phyloP scores from a whole-genome alignment of 2,888 invertebrate genomes.

The Cecidostiba fungosa region DNA sequence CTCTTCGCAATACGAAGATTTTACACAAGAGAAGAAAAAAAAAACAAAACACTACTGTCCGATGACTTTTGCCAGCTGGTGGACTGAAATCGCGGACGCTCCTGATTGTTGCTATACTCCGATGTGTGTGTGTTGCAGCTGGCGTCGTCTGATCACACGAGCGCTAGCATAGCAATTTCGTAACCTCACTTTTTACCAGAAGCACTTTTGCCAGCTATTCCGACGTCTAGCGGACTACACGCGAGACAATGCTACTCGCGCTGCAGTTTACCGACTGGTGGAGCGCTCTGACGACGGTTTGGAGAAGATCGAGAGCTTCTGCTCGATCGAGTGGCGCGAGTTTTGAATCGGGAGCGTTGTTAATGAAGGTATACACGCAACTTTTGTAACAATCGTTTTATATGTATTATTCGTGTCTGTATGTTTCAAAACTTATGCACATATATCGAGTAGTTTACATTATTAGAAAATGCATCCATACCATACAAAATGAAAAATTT shows the following conservation, averaged over 20 bases:
- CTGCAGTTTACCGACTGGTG: not conserved
- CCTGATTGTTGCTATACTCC: constrained; percentile 20
- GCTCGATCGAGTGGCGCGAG: not conserved
- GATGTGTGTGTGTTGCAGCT: constrained; percentile 10
- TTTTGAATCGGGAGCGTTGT: not conserved
- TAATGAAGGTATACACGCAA: not conserved
- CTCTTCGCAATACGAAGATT: not conserved
- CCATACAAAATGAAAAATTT: constrained; percentile 24
- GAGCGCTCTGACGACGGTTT: not conserved
- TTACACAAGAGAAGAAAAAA: not conserved
- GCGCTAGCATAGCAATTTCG: constrained; percentile 33
- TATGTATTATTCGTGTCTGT: constrained; percentile 12
- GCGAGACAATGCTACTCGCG: not conserved
- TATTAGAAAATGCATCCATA: constrained; percentile 49
- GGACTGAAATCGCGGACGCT: not conserved
- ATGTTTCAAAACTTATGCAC: not conserved
- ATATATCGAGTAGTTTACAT: constrained; percentile 21
- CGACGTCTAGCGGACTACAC: constrained; percentile 48
- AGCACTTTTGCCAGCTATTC: not conserved
- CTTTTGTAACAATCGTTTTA: constrained; percentile 6
- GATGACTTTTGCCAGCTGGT: constrained; percentile 19
- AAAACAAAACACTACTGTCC: constrained; percentile 8
- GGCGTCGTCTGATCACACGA: constrained; percentile 43
- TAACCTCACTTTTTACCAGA: constrained; percentile 56
- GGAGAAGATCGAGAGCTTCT: not conserved